Base-by-base conservation (phyloP, 2,888 invertebrate genomes). In the Diaprepes abbreviatus region DNA sequence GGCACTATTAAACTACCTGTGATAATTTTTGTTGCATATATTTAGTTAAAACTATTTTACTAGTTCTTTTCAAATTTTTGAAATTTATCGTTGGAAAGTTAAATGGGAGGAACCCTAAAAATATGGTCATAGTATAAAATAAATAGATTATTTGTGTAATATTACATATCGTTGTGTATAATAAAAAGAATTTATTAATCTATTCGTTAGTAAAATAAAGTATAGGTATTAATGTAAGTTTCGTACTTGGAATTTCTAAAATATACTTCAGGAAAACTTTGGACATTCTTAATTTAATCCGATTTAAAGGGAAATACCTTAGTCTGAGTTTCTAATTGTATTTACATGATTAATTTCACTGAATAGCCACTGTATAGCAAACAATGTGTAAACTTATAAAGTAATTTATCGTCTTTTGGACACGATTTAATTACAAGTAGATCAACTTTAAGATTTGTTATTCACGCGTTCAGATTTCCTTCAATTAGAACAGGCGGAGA, bases 341-440 rank as follows among this genome's bases (percentile, higher is more conserved):
- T 77, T 74, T 75, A 69, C 73, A 76, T 78, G 80, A 80, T 80
- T 80, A 80, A 79, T 79, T 74, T 76, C 67, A 73, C 71, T 74
- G 76, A 79, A 78, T 78, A 69, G 79, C 77, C 77, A 73, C 73
- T 76, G 75, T 72, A 71, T 74, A 74, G 70, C 72, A 66, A 77
- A 79, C 79, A 79, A 77, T 78, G 74, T 74, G 59, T 71, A 45
- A 77, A 77, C 63, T 78, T 78, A 74, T 75, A 75, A 78, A 79
- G 78, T 79, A 79, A 80, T 80, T 80, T 79, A 78, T 79, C 74
- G 74, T 75, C 62, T 72, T 43, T 79, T 77, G 79, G 80, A 79
- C 78, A 76, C 76, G 75, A 72, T 80, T 80, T 80, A 80, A 79
- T 80, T 79, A 78, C 71, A 69, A 73, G 62, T 57, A 70, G 73